Evolutionary conservation across 2,113 vertebrate genomes (phyloP), one percentile per base, ranked within the genome.

Genomic region (Zosterops lateralis): DNA sequence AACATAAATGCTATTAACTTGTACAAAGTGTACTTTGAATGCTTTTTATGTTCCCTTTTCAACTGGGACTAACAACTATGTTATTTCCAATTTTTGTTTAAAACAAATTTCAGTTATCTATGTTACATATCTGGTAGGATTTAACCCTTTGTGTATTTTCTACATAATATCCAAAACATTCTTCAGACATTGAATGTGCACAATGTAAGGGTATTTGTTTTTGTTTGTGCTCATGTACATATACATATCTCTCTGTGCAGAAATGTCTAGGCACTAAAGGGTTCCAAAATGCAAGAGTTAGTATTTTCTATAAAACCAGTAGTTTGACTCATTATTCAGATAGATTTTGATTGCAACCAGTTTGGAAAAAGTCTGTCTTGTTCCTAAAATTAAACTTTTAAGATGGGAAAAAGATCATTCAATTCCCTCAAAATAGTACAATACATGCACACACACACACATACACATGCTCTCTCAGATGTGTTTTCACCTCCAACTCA

Each of bases 171-270:
- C 1, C 2, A 32, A 81, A 91, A 56, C 0, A 14, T 17, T 40
- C 74, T 73, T 8, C 67, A 17, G 17, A 2, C 5, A 76, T 74
- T 70, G 12, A 38, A n/a, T 15, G 15, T 47, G 9, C 20, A 44
- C 56, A 1, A 6, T 77, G 14, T 31, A 45, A 17, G 21, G 5
- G 1, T 31, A 20, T 58, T 40, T 80, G 4, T 44, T 8, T 11
- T 58, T 45, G 3, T 31, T 40, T 89, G 1, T 64, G 3, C 50
- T 3, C 10, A 32, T 14, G 8, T 29, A 11, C 14, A 10, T 31
- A 24, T 1, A 44, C 17, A n/a, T 2, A 54, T 16, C 3, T 38
- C 36, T 62, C 40, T 45, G 4, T 34, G 24, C 3, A 3, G 7
- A 67, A 72, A 76, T 1, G 4, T 31, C 7, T 45, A 29, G 26